These are phyloP conservation scores for Triplophysa siluroides DNA, from an alignment of 2,113 vertebrate species.

Conservation along the genomic window DNA sequence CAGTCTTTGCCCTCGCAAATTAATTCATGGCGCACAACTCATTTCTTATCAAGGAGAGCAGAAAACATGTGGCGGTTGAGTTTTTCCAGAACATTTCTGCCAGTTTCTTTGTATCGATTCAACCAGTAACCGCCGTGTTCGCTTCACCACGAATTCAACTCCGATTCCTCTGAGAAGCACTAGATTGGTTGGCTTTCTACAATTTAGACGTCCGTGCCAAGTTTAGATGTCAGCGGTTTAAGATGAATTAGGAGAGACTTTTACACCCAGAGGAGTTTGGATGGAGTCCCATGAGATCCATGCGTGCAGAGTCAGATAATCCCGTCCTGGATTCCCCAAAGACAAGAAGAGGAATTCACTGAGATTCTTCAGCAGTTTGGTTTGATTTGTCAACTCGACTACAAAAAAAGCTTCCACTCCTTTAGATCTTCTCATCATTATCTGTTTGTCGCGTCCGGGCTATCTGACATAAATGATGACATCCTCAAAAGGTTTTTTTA, in stretches of 20 bases:
- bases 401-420: too few relatives aligned
- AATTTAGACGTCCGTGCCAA: not conserved
- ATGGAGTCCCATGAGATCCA: constrained; percentile 31
- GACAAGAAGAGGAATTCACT: not conserved
- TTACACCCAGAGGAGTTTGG: constrained; percentile 44
- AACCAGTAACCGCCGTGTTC: not conserved
- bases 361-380: not conserved
- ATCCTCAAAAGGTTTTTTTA: not conserved
- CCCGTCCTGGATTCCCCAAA: not conserved
- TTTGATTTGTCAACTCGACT: not conserved
- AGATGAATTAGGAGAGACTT: constrained; percentile 47
- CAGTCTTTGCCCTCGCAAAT: constrained; percentile 7
- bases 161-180: not conserved
- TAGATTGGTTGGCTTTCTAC: not conserved
- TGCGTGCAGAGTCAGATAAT: constrained; percentile 51
- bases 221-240: constrained; percentile 52
- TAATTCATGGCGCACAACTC: not conserved
- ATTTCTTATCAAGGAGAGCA: constrained; percentile 5
- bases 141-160: constrained; percentile 25
- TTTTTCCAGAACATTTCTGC: not conserved
- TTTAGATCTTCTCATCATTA: too few relatives aligned
- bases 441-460: too few relatives aligned
- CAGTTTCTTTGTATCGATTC: constrained; percentile 6
- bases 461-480: too few relatives aligned
- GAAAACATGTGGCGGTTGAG: not conserved